A percentile compares a stretch with the other conserved stretches of the same genome.
phyloP scores from a whole-genome alignment of 2,797 vertebrate species.

The Chelon labrosus region DNA sequence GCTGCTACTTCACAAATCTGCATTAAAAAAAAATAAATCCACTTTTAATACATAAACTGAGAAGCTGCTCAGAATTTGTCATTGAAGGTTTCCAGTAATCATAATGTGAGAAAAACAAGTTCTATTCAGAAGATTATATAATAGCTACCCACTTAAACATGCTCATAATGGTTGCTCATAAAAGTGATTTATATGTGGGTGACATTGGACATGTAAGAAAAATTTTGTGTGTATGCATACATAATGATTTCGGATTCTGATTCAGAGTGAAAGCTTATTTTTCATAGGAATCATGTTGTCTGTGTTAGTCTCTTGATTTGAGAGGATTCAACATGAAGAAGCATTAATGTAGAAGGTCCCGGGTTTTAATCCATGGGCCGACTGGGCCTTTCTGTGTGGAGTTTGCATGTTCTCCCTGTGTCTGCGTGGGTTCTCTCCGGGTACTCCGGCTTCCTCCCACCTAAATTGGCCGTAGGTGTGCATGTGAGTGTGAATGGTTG shows the following conservation, averaged over 20 bases:
- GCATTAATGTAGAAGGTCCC: no score
- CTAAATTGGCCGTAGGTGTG: no score
- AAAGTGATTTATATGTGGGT: neutral
- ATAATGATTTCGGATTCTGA: neutral
- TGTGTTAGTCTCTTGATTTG: slow-evolving; percentile 3
- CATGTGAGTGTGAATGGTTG: no score
- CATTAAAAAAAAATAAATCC: slow-evolving; percentile 32
- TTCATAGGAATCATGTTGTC: neutral
- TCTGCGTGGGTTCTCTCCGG: no score
- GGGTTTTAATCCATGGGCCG: no score
- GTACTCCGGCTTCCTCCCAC: no score
- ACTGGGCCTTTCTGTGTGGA: no score
- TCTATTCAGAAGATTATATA: slow-evolving; percentile 31
- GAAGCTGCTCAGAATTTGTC: slow-evolving; percentile 34
- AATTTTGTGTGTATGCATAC: neutral
- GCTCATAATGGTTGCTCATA: neutral
- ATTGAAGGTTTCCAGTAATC: slow-evolving; percentile 27
- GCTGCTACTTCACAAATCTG: slow-evolving; percentile 32
- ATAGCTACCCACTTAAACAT: slow-evolving; percentile 8
- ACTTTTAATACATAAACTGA: slow-evolving; percentile 50
- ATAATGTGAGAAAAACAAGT: slow-evolving; percentile 36
- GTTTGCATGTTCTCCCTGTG: no score
- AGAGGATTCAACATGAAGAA: slow-evolving; percentile 17
- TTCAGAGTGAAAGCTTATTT: neutral
- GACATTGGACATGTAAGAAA: neutral